Evolutionary conservation across 2,888 invertebrate genomes (phyloP), one percentile per base, ranked within the genome.

Genomic region (Patella caerulea): DNA sequence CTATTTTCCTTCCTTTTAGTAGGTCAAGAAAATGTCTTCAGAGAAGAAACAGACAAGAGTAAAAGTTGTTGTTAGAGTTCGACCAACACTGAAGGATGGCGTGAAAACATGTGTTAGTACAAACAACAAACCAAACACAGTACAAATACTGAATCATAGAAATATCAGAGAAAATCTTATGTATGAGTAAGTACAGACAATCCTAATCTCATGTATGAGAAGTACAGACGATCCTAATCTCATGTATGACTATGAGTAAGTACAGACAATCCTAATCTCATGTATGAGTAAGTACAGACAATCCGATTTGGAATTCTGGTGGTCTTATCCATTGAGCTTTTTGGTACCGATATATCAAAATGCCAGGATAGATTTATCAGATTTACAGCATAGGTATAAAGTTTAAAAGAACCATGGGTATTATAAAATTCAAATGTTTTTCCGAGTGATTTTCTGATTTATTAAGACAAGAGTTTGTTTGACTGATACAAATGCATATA

Each of bases 91-190:
- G 17, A 79, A 78, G 15, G 54, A 77, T 3, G 80, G 81, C 15
- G 84, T 83, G 34, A 85, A 84, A 73, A 75, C 78, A 1, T 87
- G 88, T 86, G 89, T 90, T 4, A 80, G 78, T 24, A 87, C 81
- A 3, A 74, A 81, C 53, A 78, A 80, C 2, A 65, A 65, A 65
- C 65, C 65, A 15, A 85, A 86, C 59, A 83, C 82, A 52, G 84
- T 90, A 3, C 85, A 87, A 71, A 90, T 90, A 24, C 82, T 89
- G 75, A 90, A 90, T 77, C 90, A 89, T 81, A 81, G 89, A 79
- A 89, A 90, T 78, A 77, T 86, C 34, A 84, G 85, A 11, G 89
- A 90, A 81, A 88, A 86, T 71, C 83, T 90, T 75, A 86, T 88
- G 74, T 90, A 90, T 85, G 86, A 88, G 89, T 90, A 84, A 86